Evolutionary conservation across 2,888 invertebrate genomes (phyloP).

Genomic region (Drymonia ruficornis): DNA sequence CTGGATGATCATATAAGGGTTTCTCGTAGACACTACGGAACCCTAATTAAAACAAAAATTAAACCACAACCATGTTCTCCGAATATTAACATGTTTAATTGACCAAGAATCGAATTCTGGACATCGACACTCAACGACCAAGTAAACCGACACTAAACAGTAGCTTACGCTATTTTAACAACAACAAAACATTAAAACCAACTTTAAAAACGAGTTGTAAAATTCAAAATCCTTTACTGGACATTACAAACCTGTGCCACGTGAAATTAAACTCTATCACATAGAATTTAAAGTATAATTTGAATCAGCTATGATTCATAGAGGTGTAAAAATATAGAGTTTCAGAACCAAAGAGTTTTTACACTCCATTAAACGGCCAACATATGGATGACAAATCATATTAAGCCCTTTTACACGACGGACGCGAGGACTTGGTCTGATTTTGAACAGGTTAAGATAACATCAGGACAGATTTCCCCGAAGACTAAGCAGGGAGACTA

Average conservation of each 20-base stretch:
- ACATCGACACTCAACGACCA: conserved; percentile 71
- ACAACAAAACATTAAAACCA: conserved; percentile 36
- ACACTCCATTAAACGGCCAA: conserved; percentile 74
- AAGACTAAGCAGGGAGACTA: no score
- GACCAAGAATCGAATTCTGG: conserved; percentile 66
- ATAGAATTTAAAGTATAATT: conserved; percentile 36
- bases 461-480: neutral
- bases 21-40: no score
- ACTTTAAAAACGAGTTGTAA: conserved; percentile 32
- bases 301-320: conserved; percentile 6
- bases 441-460: conserved; percentile 18
- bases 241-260: neutral
- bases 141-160: conserved; percentile 78
- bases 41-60: no score
- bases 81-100: conserved; percentile 59
- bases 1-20: no score
- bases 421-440: conserved; percentile 36
- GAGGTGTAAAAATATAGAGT: conserved; percentile 61
- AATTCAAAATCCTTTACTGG: conserved; percentile 24
- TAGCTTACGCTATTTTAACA: conserved; percentile 65
- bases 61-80: conserved; percentile 37
- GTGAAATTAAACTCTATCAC: conserved; percentile 29
- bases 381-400: conserved; percentile 72
- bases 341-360: conserved; percentile 76
- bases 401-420: conserved; percentile 60